phyloP scores from a whole-genome alignment of 2,113 vertebrate species.

The Cyprinus carpio region DNA sequence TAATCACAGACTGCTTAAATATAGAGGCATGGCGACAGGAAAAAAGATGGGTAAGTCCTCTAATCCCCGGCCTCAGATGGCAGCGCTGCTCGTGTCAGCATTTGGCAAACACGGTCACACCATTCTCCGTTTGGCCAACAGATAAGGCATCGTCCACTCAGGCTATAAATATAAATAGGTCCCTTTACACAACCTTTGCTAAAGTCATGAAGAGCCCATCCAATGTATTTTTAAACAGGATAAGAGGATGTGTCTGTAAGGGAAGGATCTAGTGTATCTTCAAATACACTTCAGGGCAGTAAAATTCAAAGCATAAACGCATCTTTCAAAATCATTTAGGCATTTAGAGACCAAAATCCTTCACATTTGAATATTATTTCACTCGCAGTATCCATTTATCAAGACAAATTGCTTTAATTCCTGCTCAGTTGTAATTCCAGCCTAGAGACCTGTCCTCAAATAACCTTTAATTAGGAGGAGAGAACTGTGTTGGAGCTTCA shows the following conservation, averaged over 20 bases:
- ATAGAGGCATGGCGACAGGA: neutral
- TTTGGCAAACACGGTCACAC: conserved; percentile 15
- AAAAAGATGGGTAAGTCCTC: conserved; percentile 31
- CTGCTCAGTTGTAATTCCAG: conserved; percentile 4
- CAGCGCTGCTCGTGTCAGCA: neutral
- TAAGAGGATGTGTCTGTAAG: conserved; percentile 20
- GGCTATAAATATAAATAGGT: conserved; percentile 9
- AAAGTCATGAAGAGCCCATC: conserved; percentile 1
- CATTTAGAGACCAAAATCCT: no score
- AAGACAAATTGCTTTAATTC: conserved; percentile 27
- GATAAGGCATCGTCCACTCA: conserved; percentile 14
- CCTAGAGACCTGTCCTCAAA: conserved; percentile 17
- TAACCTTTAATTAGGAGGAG: conserved; percentile 37
- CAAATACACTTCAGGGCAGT: neutral
- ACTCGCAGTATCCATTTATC: neutral
- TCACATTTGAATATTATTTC: no score
- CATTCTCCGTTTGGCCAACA: neutral
- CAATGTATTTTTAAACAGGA: neutral
- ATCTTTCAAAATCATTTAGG: neutral
- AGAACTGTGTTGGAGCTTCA: conserved; percentile 8
- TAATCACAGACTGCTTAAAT: conserved; percentile 28
- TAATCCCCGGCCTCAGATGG: conserved; percentile 29
- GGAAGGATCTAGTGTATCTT: neutral
- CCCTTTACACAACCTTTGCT: neutral
- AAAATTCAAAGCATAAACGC: neutral